phyloP scores from a whole-genome alignment of 1,140 invertebrate species.

The Ectropis grisescens region DNA sequence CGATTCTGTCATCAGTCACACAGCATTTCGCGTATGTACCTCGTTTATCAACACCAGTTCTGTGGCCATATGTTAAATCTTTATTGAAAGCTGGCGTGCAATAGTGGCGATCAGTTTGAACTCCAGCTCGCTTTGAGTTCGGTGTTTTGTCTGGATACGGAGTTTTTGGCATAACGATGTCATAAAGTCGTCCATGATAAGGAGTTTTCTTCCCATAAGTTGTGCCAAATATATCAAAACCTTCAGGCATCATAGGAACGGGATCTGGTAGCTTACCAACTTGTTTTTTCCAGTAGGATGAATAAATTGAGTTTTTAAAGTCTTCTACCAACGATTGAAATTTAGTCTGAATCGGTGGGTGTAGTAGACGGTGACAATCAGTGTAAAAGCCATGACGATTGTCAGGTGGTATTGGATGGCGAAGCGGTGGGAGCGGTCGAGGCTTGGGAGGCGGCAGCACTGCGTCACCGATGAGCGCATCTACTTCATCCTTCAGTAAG shows the following conservation, averaged over 20 bases:
- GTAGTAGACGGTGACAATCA: constrained; percentile 33
- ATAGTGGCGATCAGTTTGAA: constrained; percentile 52
- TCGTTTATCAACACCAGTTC: constrained; percentile 53
- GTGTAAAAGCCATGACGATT: constrained; percentile 36
- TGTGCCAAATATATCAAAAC: constrained; percentile 45
- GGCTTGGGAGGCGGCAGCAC: constrained; percentile 39
- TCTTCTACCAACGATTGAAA: constrained; percentile 66
- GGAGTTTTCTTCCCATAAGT: constrained; percentile 59
- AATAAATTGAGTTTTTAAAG: constrained; percentile 63
- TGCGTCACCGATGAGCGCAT: constrained; percentile 58
- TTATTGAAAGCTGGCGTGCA: constrained; percentile 33
- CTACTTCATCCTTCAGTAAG: constrained; percentile 58
- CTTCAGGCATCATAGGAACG: constrained; percentile 61
- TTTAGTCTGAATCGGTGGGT: constrained; percentile 55
- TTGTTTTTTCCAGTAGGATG: constrained; percentile 65
- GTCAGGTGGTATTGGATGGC: constrained; percentile 30
- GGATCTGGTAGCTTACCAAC: constrained; percentile 55
- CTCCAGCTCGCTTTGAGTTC: constrained; percentile 41
- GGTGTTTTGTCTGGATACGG: constrained; percentile 43
- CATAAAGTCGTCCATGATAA: constrained; percentile 39
- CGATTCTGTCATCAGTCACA: constrained; percentile 51
- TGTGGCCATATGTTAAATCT: constrained; percentile 54
- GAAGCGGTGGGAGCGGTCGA: constrained; percentile 34
- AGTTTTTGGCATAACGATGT: constrained; percentile 46
- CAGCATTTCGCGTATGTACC: constrained; percentile 58